A percentile compares a stretch with the other conserved stretches of the same genome.
Conservation (phyloP, 2,113 vertebrate species). For the Pomatostomus ruficeps region DNA sequence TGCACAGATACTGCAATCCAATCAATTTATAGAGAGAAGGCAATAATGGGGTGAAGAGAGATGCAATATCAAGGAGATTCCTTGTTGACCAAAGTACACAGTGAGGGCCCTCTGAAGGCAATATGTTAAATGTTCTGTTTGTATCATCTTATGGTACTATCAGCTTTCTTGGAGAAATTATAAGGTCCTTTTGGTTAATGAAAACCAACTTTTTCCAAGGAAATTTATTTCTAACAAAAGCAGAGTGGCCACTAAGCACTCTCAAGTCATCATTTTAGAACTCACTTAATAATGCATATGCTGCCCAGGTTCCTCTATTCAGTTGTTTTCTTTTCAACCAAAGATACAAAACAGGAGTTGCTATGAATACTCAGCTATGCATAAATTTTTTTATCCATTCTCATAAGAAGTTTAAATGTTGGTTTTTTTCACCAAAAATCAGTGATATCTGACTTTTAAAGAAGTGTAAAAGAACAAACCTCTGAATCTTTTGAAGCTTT, state of each 20-base stretch:
- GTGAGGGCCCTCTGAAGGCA: not conserved
- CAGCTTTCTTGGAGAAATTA: not conserved
- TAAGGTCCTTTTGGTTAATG: not conserved
- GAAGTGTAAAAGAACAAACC: conserved; percentile 59
- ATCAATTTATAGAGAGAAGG: not conserved
- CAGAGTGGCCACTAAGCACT: not conserved
- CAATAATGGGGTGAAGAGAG: not conserved
- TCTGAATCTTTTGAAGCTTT: conserved; percentile 48
- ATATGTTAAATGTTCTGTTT: not conserved
- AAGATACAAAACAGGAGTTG: not conserved
- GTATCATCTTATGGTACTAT: not conserved
- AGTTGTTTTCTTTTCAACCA: not conserved
- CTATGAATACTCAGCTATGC: not conserved
- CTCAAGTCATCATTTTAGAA: not conserved
- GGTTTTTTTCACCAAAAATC: not conserved
- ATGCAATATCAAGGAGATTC: not conserved
- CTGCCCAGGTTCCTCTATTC: not conserved
- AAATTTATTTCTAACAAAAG: not conserved
- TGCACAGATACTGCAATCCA: not conserved
- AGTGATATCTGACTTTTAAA: not conserved
- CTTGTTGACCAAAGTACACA: not conserved
- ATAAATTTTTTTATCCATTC: not conserved
- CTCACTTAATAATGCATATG: not conserved
- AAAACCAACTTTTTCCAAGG: not conserved
- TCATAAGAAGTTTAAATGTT: not conserved